Base-by-base conservation (phyloP, 2,888 invertebrate genomes). In the Drosophila kanekoi region DNA sequence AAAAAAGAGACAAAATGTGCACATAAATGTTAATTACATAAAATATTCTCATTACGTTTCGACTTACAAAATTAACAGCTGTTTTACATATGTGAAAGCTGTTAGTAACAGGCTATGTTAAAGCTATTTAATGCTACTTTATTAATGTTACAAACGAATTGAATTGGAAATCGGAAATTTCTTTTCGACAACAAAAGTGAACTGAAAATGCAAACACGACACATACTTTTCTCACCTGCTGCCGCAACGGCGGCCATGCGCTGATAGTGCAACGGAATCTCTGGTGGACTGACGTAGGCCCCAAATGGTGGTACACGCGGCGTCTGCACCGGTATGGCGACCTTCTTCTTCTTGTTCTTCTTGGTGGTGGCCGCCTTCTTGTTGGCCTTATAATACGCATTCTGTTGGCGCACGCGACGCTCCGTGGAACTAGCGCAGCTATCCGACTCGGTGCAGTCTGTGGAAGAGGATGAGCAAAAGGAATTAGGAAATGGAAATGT, bases 271-370 rank as follows among this genome's bases (percentile, higher is more conserved):
- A 91, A 76, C 61, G 95, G 95, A 75, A 95, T 93, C 87, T 95
- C 95, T 0, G 95, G 95, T 6, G 95, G 95, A 51, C 94, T 94
- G 23, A 94, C 94, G 65, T 94, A 94, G 90, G 94, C 94, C 47
- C 95, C 95, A 77, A 96, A 93, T 60, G 95, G 94, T 63, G 95
- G 95, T 58, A 97, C 96, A 71, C 96, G 94, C 0, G 97, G 97
- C 56, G 97, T 97, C 79, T 97, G 96, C 32, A 97, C 97, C 1
- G 97, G 96, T 88, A 97, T 96, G 14, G 95, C 95, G n/a, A 94
- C 94, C 73, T 95, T 94, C 93, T 95, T 95, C 92, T 95, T 95
- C 70, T 95, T 94, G 79, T 94, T 94, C 90, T 96, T 94, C 90
- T 96, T 96, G 90, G 95, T 95, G 16, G 95, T 94, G 48, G 94